These are phyloP conservation scores for Pocillopora damicornis DNA, from an alignment of 64 coral and sea anemone species.

Conservation along the genomic window DNA sequence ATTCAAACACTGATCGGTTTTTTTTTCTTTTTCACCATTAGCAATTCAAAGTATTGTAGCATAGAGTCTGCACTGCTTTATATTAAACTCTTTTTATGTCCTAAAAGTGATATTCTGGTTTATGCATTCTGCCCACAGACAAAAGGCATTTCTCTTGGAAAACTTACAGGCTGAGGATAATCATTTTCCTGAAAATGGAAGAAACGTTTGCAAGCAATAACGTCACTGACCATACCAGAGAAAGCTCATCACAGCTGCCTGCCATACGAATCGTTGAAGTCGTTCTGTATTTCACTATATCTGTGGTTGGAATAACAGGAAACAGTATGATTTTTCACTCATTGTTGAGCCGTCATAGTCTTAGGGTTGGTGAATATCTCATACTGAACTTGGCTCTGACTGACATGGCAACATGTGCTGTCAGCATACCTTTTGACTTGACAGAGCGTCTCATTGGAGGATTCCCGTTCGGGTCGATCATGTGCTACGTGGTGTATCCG, in stretches of 20 bases:
- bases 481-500: conserved; percentile 86
- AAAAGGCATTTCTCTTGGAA: background rate
- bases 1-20: no score
- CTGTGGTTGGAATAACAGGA: conserved; percentile 51
- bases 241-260: background rate
- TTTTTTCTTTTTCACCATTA: no score
- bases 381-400: conserved; percentile 86
- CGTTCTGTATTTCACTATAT: conserved; percentile 54
- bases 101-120: background rate
- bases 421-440: conserved; percentile 90
- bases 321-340: conserved; percentile 70
- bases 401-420: conserved; percentile 64
- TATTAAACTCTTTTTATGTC: background rate
- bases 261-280: conserved; percentile 14
- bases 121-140: background rate
- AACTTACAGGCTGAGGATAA: background rate
- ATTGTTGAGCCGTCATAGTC: conserved; percentile 50
- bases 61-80: background rate
- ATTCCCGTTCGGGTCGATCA: conserved; percentile 72
- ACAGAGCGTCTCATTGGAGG: conserved; percentile 46
- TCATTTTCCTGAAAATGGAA: background rate
- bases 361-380: conserved; percentile 74
- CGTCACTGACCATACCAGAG: background rate
- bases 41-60: background rate
- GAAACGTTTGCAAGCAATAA: background rate